A percentile compares a stretch with the other conserved stretches of the same genome.
Conservation (phyloP, 2,113 vertebrate genomes). For the Engystomops pustulosus region DNA sequence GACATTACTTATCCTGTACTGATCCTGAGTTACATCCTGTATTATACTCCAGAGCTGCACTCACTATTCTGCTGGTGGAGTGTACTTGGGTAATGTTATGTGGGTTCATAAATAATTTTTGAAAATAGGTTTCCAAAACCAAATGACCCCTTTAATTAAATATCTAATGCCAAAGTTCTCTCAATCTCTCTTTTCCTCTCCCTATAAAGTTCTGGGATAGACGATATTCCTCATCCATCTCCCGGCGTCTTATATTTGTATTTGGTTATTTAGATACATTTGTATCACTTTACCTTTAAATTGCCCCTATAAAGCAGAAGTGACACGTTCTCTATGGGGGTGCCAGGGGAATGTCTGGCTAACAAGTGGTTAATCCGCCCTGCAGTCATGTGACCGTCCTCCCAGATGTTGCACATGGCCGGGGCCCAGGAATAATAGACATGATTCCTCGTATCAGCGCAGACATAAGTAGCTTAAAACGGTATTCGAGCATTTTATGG, state of each 20-base stretch:
- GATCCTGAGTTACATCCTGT: background rate
- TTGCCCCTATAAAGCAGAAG: background rate
- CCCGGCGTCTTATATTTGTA: background rate
- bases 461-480: conserved; percentile 30
- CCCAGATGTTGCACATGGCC: conserved; percentile 24
- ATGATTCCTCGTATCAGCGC: conserved; percentile 14
- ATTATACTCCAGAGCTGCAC: background rate
- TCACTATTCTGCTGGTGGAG: no score
- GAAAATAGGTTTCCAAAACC: no score
- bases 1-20: background rate
- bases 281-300: background rate
- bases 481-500: conserved; percentile 35
- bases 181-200: background rate
- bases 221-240: background rate
- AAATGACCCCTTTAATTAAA: background rate
- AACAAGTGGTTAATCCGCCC: background rate
- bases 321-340: background rate
- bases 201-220: background rate
- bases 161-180: background rate
- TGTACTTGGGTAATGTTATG: no score
- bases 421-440: conserved; percentile 37
- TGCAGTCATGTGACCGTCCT: background rate
- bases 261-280: background rate
- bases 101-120: no score
- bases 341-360: conserved; percentile 2